phyloP scores from a whole-genome alignment of 92 coral and sea anemone species.

The Micromussa lordhowensis region DNA sequence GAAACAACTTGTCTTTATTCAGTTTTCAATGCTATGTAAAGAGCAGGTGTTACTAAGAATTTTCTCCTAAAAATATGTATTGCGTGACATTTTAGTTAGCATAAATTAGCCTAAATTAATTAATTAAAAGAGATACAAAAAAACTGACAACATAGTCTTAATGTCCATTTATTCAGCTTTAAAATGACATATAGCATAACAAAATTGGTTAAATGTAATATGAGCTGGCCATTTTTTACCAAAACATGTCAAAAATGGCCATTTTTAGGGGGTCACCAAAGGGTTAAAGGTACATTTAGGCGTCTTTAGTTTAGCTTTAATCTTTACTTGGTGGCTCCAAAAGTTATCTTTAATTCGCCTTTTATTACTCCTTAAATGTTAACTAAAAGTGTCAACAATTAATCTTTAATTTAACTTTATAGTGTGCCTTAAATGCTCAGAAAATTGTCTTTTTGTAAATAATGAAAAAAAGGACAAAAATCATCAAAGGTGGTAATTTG shows the following conservation, averaged over 20 bases:
- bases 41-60: neutral
- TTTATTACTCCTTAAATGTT: conserved; percentile 13
- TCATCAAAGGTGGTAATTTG: neutral
- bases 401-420: conserved; percentile 30
- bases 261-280: too few relatives aligned
- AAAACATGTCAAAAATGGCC: too few relatives aligned
- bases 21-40: too few relatives aligned
- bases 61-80: neutral
- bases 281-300: conserved; percentile 23
- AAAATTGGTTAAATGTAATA: too few relatives aligned
- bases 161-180: conserved; percentile 47
- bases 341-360: conserved; percentile 27
- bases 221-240: too few relatives aligned
- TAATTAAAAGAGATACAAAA: neutral
- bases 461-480: conserved; percentile 3
- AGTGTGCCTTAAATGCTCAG: neutral
- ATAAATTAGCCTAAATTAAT: conserved; percentile 5
- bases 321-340: conserved; percentile 15
- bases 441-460: neutral
- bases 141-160: neutral
- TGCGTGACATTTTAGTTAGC: neutral
- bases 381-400: conserved; percentile 6
- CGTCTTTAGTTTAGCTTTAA: conserved; percentile 38
- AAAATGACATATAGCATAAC: conserved; percentile 44
- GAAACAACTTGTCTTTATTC: too few relatives aligned